Conservation (phyloP, 2,113 vertebrate species). For the Chloebia gouldiae region DNA sequence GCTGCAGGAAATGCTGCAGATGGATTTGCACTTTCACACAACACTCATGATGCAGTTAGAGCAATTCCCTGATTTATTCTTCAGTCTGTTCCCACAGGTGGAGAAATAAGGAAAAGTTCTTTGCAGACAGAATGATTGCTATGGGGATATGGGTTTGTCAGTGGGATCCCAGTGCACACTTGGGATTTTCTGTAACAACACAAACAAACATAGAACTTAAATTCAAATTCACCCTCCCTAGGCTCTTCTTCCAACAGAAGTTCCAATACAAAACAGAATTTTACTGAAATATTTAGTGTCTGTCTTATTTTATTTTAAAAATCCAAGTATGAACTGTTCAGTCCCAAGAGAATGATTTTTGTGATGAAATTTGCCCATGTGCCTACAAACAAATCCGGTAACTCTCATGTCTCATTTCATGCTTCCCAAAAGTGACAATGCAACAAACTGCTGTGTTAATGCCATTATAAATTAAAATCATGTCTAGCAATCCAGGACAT, state of each 20-base stretch:
- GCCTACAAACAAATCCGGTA: background rate
- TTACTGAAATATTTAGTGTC: background rate
- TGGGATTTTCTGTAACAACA: background rate
- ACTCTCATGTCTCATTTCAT: background rate
- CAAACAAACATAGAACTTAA: background rate
- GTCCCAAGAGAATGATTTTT: background rate
- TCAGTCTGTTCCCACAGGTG: background rate
- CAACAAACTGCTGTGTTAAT: background rate
- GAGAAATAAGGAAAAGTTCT: background rate
- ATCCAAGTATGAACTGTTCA: background rate
- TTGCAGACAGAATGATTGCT: background rate
- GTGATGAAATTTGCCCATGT: background rate
- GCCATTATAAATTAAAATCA: background rate
- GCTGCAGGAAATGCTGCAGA: background rate
- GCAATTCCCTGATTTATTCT: background rate
- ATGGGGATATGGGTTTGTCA: background rate
- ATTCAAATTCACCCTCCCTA: background rate
- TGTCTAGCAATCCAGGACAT: background rate
- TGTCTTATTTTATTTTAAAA: background rate
- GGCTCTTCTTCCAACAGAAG: background rate
- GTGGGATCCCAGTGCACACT: background rate
- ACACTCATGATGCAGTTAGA: background rate
- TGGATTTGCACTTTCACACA: background rate
- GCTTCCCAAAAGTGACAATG: slow-evolving; percentile 31
- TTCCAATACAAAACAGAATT: background rate